Evolutionary conservation across 2,797 vertebrate genomes (phyloP).

Genomic region (Adrianichthys oophorus): DNA sequence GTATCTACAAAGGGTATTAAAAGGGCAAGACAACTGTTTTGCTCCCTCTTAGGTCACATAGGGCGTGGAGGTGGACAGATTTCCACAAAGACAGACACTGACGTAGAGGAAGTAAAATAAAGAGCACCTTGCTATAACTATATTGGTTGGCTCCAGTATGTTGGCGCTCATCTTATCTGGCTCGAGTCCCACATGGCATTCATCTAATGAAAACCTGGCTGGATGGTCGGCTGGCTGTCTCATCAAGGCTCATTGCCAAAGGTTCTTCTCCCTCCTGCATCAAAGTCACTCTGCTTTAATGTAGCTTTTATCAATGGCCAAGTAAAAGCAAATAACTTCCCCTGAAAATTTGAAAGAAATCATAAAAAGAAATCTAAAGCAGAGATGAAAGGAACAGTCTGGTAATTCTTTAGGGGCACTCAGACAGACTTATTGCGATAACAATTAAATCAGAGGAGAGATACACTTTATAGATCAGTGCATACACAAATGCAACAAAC

Average conservation of each 20-base stretch:
- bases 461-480: constrained; percentile 31
- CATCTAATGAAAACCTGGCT: constrained; percentile 79
- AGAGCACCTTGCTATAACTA: constrained; percentile 76
- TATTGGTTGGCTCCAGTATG: constrained; percentile 71
- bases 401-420: constrained; percentile 53
- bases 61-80: constrained; percentile 39
- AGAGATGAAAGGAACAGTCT: constrained; percentile 53
- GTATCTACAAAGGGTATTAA: background rate
- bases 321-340: constrained; percentile 72
- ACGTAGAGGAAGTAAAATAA: constrained; percentile 70
- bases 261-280: constrained; percentile 72
- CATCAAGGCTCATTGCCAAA: constrained; percentile 73
- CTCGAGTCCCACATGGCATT: constrained; percentile 70
- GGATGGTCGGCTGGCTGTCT: constrained; percentile 67
- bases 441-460: constrained; percentile 52
- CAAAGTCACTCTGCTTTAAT: constrained; percentile 76
- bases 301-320: constrained; percentile 76
- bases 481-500: constrained; percentile 6
- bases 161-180: constrained; percentile 74
- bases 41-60: constrained; percentile 40
- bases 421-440: constrained; percentile 40
- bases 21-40: constrained; percentile 58
- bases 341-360: constrained; percentile 62
- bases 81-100: constrained; percentile 63
- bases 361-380: constrained; percentile 58